These are phyloP conservation scores for Drosophila nannoptera DNA, from an alignment of 1,140 invertebrate genomes.

Conservation along the genomic window DNA sequence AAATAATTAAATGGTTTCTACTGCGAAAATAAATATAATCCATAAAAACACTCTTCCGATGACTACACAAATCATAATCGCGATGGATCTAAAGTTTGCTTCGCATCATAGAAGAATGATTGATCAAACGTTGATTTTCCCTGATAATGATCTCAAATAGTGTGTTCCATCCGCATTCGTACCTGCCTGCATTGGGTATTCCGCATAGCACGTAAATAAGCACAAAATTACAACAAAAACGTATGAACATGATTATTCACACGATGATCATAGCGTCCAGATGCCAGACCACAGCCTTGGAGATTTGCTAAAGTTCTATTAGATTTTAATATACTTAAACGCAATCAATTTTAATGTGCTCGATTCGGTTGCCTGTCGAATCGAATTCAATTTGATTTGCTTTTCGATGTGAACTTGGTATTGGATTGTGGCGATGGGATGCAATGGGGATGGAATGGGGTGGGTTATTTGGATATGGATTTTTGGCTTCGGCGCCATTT, in stretches of 20 bases:
- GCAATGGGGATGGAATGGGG: too few species aligned
- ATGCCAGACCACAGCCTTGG: conserved; percentile 18
- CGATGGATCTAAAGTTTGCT: too few species aligned
- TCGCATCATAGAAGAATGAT: too few species aligned
- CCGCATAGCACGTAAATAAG: conserved; percentile 43
- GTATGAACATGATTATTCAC: not conserved
- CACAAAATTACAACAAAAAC: conserved; percentile 27
- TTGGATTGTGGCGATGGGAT: not conserved
- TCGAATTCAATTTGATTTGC: conserved; percentile 73
- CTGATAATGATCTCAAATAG: not conserved
- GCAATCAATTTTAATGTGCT: conserved; percentile 76
- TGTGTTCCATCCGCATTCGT: not conserved
- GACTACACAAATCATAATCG: too few species aligned
- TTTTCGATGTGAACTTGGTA: conserved; percentile 50
- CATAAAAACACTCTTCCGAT: too few species aligned
- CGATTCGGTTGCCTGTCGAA: conserved; percentile 73
- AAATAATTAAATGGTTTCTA: too few species aligned
- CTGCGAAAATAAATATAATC: too few species aligned
- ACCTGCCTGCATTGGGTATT: conserved; percentile 34
- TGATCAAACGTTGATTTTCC: too few species aligned
- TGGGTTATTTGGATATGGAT: conserved; percentile 37
- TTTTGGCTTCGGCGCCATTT: conserved; percentile 51
- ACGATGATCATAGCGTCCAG: conserved; percentile 27
- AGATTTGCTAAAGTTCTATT: conserved; percentile 56
- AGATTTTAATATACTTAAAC: conserved; percentile 75